Percentiles rank a stretch among this genome's conserved stretches.
phyloP scores from a whole-genome alignment of 2,113 vertebrate genomes.

The Henicopernis longicauda region DNA sequence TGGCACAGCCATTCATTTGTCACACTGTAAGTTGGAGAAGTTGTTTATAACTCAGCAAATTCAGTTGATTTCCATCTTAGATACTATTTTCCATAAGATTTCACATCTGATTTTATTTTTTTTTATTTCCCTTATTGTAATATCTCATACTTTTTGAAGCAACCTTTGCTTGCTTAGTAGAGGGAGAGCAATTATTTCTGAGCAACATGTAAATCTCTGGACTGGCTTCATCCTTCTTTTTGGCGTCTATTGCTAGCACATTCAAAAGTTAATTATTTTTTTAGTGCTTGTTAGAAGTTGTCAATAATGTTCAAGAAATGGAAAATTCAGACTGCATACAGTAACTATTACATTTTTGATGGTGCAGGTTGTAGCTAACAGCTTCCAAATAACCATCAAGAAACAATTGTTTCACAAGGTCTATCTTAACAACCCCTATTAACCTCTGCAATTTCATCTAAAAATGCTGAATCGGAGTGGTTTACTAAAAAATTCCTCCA shows the following conservation, averaged over 20 bases:
- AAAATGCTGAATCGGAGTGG: background rate
- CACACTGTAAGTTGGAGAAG: background rate
- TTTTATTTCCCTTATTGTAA: background rate
- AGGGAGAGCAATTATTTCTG: background rate
- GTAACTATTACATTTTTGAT: background rate
- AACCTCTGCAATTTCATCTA: background rate
- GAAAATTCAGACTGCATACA: background rate
- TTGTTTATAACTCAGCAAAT: slow-evolving; percentile 18
- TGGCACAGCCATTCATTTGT: background rate
- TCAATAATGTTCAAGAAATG: background rate
- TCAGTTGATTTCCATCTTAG: background rate
- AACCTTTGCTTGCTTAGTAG: background rate
- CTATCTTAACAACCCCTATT: background rate
- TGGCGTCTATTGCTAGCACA: background rate
- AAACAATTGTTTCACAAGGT: background rate
- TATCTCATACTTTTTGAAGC: background rate
- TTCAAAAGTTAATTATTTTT: background rate
- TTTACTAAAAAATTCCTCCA: background rate
- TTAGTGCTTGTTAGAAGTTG: background rate
- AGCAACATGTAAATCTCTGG: background rate
- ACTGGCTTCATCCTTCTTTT: background rate
- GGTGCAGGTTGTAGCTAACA: background rate
- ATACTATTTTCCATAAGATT: background rate
- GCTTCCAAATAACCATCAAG: background rate
- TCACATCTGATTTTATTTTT: background rate